Conservation (phyloP, 2,888 invertebrate genomes). For the Tenthredo amoena region DNA sequence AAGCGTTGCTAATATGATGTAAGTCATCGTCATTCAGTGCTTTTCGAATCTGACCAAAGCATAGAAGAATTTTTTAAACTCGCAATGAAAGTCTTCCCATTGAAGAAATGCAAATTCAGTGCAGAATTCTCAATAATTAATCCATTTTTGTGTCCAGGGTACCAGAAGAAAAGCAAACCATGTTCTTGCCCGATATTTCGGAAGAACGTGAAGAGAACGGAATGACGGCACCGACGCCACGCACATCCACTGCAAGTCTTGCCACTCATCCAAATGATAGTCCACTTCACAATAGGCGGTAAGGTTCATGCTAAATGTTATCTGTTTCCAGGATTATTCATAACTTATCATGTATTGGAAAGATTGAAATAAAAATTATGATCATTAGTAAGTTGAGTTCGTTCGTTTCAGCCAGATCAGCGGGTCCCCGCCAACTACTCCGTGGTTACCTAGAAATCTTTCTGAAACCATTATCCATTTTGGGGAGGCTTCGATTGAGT, state of each 20-base stretch:
- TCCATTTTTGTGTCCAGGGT: slow-evolving; percentile 73
- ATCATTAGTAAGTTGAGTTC: slow-evolving; percentile 68
- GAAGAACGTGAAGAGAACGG: slow-evolving; percentile 79
- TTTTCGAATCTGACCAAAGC: neutral
- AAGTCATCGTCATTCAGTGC: slow-evolving; percentile 63
- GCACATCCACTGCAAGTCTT: slow-evolving; percentile 69
- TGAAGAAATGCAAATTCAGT: neutral
- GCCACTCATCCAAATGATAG: slow-evolving; percentile 66
- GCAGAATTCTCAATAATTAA: neutral
- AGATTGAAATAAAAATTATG: neutral
- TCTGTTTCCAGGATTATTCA: neutral
- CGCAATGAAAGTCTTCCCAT: neutral
- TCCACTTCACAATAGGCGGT: slow-evolving; percentile 70
- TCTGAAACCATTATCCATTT: slow-evolving; percentile 73
- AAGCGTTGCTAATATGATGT: slow-evolving; percentile 81
- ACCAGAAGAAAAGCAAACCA: slow-evolving; percentile 80
- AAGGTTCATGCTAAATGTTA: slow-evolving; percentile 62
- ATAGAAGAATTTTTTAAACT: neutral
- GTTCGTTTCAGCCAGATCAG: slow-evolving; percentile 77
- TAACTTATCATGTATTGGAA: neutral
- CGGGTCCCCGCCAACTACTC: slow-evolving; percentile 70
- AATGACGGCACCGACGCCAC: slow-evolving; percentile 63
- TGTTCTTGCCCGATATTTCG: slow-evolving; percentile 80
- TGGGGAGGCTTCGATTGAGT: slow-evolving; percentile 56
- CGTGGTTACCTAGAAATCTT: slow-evolving; percentile 68